Percentiles rank a stretch among this genome's conserved stretches.
phyloP scores from a whole-genome alignment of 2,888 invertebrate genomes.

The Latrodectus hesperus region DNA sequence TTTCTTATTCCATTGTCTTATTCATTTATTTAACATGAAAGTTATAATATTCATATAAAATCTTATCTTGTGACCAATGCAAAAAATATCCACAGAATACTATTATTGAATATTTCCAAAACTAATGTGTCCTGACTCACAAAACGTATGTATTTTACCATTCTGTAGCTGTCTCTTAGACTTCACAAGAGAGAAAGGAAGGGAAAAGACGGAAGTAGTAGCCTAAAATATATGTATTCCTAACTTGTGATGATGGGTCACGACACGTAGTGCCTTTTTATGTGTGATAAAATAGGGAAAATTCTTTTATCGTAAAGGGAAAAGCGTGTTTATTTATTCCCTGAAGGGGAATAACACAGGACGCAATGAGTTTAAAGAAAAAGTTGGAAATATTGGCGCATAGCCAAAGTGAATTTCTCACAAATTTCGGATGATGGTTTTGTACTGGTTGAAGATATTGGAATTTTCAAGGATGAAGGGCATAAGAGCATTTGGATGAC shows the following conservation, averaged over 20 bases:
- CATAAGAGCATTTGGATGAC: neutral
- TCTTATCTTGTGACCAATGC: too few relatives aligned
- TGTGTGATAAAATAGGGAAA: constrained; percentile 47
- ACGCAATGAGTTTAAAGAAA: constrained; percentile 27
- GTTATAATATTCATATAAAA: too few relatives aligned
- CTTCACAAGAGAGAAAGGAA: constrained; percentile 1
- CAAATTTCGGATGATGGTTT: neutral
- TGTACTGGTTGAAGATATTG: neutral
- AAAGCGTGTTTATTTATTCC: constrained; percentile 59
- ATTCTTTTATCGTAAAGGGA: constrained; percentile 50
- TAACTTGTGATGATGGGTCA: constrained; percentile 53
- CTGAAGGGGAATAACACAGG: constrained; percentile 40
- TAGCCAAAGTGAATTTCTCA: constrained; percentile 17
- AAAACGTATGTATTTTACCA: constrained; percentile 27
- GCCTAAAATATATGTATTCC: constrained; percentile 43
- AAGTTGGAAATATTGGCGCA: constrained; percentile 30
- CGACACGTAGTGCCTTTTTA: constrained; percentile 40
- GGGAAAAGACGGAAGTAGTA: constrained; percentile 7
- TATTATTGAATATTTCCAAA: too few relatives aligned
- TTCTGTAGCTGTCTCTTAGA: constrained; percentile 41
- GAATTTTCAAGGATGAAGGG: neutral
- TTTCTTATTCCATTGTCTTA: too few relatives aligned
- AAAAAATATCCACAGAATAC: too few relatives aligned
- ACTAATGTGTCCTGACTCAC: too few relatives aligned
- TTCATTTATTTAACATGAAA: too few relatives aligned